These are phyloP conservation scores for Clamator glandarius DNA, from an alignment of 2,797 vertebrate species.

Conservation along the genomic window DNA sequence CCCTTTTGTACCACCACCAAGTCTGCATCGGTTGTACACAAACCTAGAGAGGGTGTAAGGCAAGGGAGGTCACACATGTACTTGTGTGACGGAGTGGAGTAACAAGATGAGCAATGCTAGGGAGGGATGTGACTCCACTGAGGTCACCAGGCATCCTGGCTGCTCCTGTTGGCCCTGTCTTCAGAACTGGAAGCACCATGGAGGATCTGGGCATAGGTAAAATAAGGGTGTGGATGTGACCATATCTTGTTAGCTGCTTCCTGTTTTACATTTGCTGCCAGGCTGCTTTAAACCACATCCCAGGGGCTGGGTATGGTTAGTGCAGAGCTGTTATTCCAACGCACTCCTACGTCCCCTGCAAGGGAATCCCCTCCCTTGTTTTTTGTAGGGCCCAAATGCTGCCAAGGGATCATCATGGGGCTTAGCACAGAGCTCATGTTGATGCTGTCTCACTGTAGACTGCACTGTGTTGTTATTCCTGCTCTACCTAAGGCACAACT, in stretches of 20 bases:
- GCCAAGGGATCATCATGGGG: not conserved
- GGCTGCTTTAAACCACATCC: not conserved
- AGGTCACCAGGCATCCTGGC: not conserved
- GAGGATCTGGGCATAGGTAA: not conserved
- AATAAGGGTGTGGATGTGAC: not conserved
- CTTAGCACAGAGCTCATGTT: not conserved
- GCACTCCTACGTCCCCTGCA: not conserved
- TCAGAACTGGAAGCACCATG: not conserved
- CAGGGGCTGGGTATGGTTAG: not conserved
- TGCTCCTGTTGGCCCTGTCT: rapidly evolving
- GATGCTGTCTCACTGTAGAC: not conserved
- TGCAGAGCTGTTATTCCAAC: not conserved
- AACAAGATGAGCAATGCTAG: not conserved
- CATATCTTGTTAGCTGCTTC: conserved; percentile 6
- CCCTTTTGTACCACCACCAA: not conserved
- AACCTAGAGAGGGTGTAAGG: not conserved
- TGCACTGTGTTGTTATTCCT: not conserved
- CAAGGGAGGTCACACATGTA: not conserved
- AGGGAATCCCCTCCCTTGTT: not conserved
- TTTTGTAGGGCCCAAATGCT: not conserved
- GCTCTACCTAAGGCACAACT: not conserved
- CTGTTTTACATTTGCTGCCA: not conserved
- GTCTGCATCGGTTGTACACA: not conserved
- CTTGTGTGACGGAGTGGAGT: not conserved
- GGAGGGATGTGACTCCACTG: not conserved